Evolutionary conservation across 2,888 invertebrate species (phyloP).

Genomic region (Micropterix aruncella): DNA sequence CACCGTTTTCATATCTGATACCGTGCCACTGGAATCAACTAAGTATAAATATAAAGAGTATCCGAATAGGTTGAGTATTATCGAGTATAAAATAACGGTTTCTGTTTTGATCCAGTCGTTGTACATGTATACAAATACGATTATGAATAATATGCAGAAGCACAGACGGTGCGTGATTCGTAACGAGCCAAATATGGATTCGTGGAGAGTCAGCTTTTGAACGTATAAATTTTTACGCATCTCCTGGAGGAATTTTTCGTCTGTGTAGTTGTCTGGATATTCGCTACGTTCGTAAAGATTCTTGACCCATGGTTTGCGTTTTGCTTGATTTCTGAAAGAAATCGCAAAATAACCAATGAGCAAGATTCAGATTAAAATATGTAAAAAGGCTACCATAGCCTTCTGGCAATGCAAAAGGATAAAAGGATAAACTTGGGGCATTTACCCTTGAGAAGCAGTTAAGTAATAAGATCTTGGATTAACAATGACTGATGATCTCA

Average conservation of each 20-base stretch:
- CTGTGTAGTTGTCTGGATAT: conserved; percentile 87
- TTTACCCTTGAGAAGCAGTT: no score
- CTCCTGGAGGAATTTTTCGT: conserved; percentile 72
- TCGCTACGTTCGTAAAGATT: conserved; percentile 79
- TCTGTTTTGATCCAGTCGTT: conserved; percentile 52
- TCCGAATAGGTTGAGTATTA: conserved; percentile 39
- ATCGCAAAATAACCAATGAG: conserved; percentile 1
- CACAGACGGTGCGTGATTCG: conserved; percentile 70
- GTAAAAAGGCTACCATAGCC: no score
- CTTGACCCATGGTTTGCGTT: conserved; percentile 62
- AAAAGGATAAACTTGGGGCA: no score
- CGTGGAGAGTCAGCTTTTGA: conserved; percentile 51
- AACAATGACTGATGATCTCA: no score
- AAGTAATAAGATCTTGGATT: no score
- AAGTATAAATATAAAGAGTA: conserved; percentile 43
- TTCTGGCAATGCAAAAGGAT: no score
- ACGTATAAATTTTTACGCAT: conserved; percentile 71
- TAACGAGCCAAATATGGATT: conserved; percentile 64
- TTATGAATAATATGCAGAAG: conserved; percentile 55
- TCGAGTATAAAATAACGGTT: conserved; percentile 42
- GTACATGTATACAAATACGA: conserved; percentile 59
- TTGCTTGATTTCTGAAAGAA: conserved; percentile 13
- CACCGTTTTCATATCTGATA: conserved; percentile 61
- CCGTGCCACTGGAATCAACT: background rate
- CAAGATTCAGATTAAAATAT: no score